Evolutionary conservation across 2,797 vertebrate species (phyloP).

Genomic region (Paramormyrops hopkinsi): DNA sequence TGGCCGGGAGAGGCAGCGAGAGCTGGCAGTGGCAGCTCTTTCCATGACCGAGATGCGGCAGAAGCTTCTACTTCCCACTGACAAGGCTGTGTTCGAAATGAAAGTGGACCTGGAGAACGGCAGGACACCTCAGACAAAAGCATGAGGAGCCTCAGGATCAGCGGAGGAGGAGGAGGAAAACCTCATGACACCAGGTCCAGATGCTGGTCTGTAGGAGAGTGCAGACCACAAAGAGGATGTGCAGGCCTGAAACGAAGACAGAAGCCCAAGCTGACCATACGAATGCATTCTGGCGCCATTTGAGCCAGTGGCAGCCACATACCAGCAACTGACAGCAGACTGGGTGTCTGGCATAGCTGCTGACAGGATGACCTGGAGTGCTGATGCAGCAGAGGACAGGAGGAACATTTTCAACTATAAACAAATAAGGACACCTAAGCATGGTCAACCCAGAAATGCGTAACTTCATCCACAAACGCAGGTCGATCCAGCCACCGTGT

Average conservation of each 20-base stretch:
- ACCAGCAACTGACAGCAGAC: neutral
- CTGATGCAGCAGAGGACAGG: neutral
- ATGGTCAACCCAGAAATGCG: neutral
- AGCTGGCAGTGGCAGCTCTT: neutral
- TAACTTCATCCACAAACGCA: neutral
- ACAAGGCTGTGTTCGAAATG: neutral
- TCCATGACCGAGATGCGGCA: neutral
- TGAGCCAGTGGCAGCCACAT: neutral
- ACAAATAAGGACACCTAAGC: neutral
- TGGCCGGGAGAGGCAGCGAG: neutral
- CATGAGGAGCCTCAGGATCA: neutral
- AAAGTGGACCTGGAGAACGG: neutral
- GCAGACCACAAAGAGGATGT: neutral
- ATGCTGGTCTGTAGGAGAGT: neutral
- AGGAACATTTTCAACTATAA: neutral
- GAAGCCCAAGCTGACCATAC: neutral
- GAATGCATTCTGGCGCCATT: neutral
- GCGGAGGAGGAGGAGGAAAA: neutral
- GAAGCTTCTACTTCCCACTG: neutral
- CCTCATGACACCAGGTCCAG: neutral
- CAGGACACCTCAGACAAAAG: neutral
- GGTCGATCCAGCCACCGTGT: neutral
- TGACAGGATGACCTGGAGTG: neutral
- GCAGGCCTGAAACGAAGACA: neutral
- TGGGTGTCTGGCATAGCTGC: neutral